Conservation (phyloP, 1,140 invertebrate species). For the Caenorhabditis inopinata region DNA sequence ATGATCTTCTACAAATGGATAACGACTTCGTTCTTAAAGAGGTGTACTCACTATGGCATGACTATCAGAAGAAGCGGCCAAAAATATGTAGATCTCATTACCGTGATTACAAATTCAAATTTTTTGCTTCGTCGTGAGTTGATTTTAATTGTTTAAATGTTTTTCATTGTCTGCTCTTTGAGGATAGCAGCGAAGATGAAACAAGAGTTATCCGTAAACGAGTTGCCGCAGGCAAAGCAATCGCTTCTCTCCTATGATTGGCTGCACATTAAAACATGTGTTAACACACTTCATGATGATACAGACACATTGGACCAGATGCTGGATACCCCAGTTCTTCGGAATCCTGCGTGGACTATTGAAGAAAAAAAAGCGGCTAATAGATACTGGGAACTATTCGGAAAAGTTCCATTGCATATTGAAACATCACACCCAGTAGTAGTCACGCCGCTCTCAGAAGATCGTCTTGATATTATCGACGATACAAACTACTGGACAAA, state of each 20-base stretch:
- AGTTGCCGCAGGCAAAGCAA: background rate
- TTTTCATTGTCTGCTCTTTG: background rate
- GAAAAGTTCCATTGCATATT: background rate
- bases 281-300: background rate
- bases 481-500: background rate
- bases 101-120: background rate
- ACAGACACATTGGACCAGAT: background rate
- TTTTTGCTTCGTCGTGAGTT: conserved; percentile 20
- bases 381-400: conserved; percentile 9
- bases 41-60: background rate
- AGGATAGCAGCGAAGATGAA: background rate
- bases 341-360: background rate
- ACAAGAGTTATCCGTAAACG: background rate
- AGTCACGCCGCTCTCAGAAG: background rate
- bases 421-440: background rate
- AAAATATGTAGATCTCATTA: background rate
- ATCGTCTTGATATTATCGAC: background rate
- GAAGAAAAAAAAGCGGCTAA: background rate
- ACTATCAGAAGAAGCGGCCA: background rate
- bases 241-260: background rate
- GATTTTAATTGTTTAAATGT: background rate
- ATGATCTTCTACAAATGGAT: background rate
- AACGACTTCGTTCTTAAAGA: background rate
- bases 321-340: background rate
- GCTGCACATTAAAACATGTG: background rate